These are phyloP conservation scores for Holocentrus rufus DNA, from an alignment of 2,797 vertebrate species.

Conservation along the genomic window DNA sequence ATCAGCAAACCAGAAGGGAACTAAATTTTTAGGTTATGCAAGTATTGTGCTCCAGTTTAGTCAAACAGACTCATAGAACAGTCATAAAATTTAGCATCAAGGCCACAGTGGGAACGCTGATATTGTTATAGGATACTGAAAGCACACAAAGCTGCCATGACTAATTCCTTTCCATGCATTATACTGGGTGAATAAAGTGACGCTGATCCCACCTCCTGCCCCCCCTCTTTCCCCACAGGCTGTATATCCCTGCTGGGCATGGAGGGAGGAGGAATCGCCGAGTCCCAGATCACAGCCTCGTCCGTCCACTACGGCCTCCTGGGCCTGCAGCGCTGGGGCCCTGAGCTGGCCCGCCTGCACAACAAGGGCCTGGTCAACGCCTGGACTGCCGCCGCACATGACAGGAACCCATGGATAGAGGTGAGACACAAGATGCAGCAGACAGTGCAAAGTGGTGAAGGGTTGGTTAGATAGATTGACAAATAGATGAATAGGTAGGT, in stretches of 20 bases:
- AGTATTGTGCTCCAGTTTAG: too few species aligned
- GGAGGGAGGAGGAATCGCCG: slow-evolving; percentile 89
- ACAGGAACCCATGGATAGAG: slow-evolving; percentile 94
- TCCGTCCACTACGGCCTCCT: slow-evolving; percentile 89
- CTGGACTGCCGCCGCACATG: slow-evolving; percentile 93
- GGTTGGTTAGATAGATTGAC: neutral
- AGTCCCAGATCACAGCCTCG: slow-evolving; percentile 90
- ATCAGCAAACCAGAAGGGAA: too few species aligned
- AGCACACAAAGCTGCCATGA: too few species aligned
- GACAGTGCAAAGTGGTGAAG: neutral
- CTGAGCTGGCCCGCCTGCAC: slow-evolving; percentile 91
- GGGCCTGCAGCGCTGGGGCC: slow-evolving; percentile 94
- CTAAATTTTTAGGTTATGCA: too few species aligned
- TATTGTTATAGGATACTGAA: too few species aligned
- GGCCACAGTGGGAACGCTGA: too few species aligned
- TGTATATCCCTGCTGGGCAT: slow-evolving; percentile 89
- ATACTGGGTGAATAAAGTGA: neutral
- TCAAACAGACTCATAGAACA: too few species aligned
- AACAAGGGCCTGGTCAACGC: slow-evolving; percentile 93
- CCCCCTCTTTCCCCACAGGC: slow-evolving; percentile 69
- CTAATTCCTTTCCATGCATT: too few species aligned
- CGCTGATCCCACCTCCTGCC: neutral
- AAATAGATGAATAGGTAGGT: neutral
- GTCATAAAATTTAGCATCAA: too few species aligned
- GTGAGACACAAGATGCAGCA: slow-evolving; percentile 67